These are phyloP conservation scores for Galleria mellonella DNA, from an alignment of 1,140 invertebrate genomes.

Conservation along the genomic window DNA sequence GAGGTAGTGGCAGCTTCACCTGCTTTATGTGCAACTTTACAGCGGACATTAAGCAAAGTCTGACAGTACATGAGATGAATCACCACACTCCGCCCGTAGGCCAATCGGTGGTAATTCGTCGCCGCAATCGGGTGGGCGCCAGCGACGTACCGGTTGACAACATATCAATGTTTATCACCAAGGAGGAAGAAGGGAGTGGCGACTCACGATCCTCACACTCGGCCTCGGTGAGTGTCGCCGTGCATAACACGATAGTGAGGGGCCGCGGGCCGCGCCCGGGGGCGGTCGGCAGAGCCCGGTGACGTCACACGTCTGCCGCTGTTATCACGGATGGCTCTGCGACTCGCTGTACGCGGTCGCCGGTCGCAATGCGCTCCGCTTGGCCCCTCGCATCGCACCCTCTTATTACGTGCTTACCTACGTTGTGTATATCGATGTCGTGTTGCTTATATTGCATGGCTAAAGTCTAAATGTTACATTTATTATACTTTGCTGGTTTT, in stretches of 20 bases:
- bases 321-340: slow-evolving; percentile 11
- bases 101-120: slow-evolving; percentile 66
- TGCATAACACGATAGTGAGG: slow-evolving; percentile 16
- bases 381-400: slow-evolving; percentile 36
- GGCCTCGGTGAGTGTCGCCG: slow-evolving; percentile 57
- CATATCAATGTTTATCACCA: slow-evolving; percentile 21
- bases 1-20: slow-evolving; percentile 85
- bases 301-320: slow-evolving; percentile 49
- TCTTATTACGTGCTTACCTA: slow-evolving; percentile 35
- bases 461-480: background rate
- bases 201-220: slow-evolving; percentile 58
- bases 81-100: slow-evolving; percentile 87
- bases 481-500: no score
- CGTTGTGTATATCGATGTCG: slow-evolving; percentile 22
- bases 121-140: slow-evolving; percentile 82
- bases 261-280: slow-evolving; percentile 40
- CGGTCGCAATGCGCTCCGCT: slow-evolving; percentile 22
- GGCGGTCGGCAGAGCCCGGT: slow-evolving; percentile 32
- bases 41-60: slow-evolving; percentile 92
- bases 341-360: slow-evolving; percentile 2
- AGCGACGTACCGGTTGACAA: slow-evolving; percentile 73
- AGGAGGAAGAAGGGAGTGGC: slow-evolving; percentile 64
- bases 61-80: slow-evolving; percentile 94
- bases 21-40: slow-evolving; percentile 94
- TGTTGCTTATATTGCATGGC: slow-evolving; percentile 17